phyloP scores from a whole-genome alignment of 2,797 vertebrate species.

The Rhincodon typus region DNA sequence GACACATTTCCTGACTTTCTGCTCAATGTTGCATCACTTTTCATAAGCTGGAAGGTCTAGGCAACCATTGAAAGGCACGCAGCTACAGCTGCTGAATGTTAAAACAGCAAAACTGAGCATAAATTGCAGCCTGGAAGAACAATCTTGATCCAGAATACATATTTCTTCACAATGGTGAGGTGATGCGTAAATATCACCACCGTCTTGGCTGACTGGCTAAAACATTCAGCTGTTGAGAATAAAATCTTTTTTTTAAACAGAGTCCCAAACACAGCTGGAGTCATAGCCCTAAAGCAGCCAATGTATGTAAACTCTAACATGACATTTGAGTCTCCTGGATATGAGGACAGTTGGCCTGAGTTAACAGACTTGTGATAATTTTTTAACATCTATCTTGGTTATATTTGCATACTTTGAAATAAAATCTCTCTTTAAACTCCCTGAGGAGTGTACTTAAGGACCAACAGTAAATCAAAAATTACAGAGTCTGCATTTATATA shows the following conservation, averaged over 20 bases:
- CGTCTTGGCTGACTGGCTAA: neutral
- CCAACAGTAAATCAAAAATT: too few relatives aligned
- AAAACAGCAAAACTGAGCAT: neutral
- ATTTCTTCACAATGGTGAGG: neutral
- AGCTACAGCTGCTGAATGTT: neutral
- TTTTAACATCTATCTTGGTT: neutral
- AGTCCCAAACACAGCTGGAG: neutral
- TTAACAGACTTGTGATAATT: neutral
- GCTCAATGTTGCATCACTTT: constrained; percentile 2
- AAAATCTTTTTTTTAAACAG: neutral
- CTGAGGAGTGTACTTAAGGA: too few relatives aligned
- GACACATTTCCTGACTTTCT: neutral
- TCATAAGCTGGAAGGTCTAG: neutral
- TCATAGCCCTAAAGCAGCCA: neutral
- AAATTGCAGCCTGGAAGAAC: neutral
- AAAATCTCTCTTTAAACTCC: neutral
- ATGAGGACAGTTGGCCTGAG: neutral
- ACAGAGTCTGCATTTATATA: neutral
- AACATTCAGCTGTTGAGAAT: neutral
- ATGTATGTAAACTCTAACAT: neutral
- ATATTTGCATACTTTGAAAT: neutral
- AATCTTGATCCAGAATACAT: neutral
- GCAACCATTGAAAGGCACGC: neutral
- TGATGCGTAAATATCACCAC: constrained; percentile 1
- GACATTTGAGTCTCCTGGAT: neutral